Evolutionary conservation across 2,113 vertebrate genomes (phyloP).

Genomic region (Muntiacus reevesi): DNA sequence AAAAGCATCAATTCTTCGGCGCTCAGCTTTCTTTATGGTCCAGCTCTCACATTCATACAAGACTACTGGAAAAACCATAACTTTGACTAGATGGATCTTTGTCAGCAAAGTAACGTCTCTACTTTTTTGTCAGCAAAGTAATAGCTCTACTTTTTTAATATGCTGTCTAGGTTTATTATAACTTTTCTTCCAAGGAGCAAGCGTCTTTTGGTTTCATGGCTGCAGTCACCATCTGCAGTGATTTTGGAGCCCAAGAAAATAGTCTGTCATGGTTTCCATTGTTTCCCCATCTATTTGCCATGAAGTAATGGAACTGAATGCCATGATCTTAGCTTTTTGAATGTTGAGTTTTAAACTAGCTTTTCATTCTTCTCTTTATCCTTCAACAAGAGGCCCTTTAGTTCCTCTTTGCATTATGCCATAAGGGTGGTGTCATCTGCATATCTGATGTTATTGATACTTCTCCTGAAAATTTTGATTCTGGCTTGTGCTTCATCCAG

Average conservation of each 20-base stretch:
- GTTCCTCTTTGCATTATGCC: neutral
- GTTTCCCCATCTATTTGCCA: neutral
- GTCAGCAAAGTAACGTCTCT: neutral
- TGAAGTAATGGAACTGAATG: neutral
- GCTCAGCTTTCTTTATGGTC: neutral
- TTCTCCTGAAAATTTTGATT: neutral
- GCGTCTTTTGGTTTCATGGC: neutral
- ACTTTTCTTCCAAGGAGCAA: neutral
- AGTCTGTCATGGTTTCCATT: neutral
- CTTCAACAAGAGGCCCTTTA: neutral
- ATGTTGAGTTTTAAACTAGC: neutral
- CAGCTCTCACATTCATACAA: neutral
- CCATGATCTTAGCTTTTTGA: neutral
- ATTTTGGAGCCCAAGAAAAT: neutral
- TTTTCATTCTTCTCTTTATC: neutral
- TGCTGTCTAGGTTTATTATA: neutral
- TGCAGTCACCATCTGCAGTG: neutral
- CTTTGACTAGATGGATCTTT: neutral
- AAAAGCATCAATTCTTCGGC: neutral
- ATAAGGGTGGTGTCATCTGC: neutral
- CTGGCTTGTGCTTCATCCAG: neutral
- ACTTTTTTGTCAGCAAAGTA: neutral
- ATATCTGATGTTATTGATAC: neutral
- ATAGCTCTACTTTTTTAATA: neutral
- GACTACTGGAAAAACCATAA: neutral